Conservation (phyloP, 2,113 vertebrate genomes). For the Brachypodius melanocephalos region DNA sequence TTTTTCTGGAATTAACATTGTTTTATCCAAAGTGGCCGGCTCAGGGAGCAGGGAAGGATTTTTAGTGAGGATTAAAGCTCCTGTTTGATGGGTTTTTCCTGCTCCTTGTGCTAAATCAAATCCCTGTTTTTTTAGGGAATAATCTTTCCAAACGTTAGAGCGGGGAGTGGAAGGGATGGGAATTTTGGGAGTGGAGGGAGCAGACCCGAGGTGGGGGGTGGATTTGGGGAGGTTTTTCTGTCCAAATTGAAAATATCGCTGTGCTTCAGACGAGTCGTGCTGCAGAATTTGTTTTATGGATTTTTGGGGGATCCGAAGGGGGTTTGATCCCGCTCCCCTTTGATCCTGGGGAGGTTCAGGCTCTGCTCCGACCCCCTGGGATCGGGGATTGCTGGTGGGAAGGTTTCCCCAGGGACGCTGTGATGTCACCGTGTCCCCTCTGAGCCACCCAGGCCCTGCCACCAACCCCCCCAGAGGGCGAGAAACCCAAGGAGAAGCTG, state of each 20-base stretch:
- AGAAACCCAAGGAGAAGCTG: not conserved
- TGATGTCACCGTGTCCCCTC: not conserved
- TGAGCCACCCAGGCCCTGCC: not conserved
- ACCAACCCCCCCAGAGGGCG: accelerated
- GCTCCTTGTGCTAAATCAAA: not conserved
- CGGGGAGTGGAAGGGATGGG: accelerated
- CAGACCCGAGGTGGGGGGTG: accelerated
- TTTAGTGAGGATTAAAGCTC: not conserved
- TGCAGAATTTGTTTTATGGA: accelerated
- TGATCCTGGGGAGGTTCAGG: not conserved
- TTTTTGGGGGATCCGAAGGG: not conserved
- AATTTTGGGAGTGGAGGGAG: not conserved
- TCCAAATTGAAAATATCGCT: accelerated
- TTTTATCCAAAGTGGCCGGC: not conserved
- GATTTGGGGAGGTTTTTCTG: not conserved
- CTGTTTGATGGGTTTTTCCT: accelerated
- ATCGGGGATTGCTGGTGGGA: not conserved
- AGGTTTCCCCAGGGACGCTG: not conserved
- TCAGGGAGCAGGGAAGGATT: not conserved
- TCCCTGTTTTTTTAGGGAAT: not conserved
- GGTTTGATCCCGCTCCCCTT: not conserved
- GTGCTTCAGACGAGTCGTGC: accelerated
- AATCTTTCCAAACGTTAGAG: not conserved
- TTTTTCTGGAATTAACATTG: not conserved
- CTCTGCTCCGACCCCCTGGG: accelerated